These are phyloP conservation scores for Argya squamiceps DNA, from an alignment of 2,797 vertebrate species.

Conservation along the genomic window DNA sequence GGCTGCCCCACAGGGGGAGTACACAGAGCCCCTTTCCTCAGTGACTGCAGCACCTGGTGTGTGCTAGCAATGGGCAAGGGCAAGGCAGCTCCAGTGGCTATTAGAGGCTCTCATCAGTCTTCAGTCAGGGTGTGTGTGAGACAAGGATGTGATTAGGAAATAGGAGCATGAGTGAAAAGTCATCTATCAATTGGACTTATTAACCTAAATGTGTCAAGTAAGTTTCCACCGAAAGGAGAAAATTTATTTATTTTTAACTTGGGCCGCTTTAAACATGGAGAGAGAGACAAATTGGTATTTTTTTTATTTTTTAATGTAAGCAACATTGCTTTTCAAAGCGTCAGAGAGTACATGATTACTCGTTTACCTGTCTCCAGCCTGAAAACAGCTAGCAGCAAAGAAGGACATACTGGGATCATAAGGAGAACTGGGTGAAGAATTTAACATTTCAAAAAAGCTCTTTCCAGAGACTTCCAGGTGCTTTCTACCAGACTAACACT, in stretches of 20 bases:
- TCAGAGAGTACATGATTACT: neutral
- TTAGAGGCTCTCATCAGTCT: constrained; percentile 15
- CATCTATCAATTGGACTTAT: constrained; percentile 52
- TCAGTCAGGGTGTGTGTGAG: constrained; percentile 15
- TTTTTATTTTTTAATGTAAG: neutral
- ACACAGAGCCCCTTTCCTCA: neutral
- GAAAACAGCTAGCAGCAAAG: neutral
- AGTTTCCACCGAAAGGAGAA: constrained; percentile 36
- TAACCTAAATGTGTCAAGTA: constrained; percentile 55
- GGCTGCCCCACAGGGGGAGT: accelerated
- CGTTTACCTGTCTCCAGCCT: neutral
- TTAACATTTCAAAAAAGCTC: neutral
- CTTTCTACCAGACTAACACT: neutral
- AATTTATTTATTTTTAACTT: neutral
- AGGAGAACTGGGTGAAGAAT: neutral
- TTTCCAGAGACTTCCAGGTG: neutral
- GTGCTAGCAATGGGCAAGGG: accelerated
- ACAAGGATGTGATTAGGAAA: constrained; percentile 34
- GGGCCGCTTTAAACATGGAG: neutral
- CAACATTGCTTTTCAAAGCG: neutral
- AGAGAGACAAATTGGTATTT: neutral
- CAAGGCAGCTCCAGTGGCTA: accelerated
- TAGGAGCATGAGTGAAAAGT: constrained; percentile 34
- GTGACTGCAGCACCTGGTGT: accelerated
- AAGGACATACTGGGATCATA: neutral